Evolutionary conservation across 2,888 invertebrate species (phyloP), one percentile per base, ranked within the genome.

Genomic region (Allacma fusca): DNA sequence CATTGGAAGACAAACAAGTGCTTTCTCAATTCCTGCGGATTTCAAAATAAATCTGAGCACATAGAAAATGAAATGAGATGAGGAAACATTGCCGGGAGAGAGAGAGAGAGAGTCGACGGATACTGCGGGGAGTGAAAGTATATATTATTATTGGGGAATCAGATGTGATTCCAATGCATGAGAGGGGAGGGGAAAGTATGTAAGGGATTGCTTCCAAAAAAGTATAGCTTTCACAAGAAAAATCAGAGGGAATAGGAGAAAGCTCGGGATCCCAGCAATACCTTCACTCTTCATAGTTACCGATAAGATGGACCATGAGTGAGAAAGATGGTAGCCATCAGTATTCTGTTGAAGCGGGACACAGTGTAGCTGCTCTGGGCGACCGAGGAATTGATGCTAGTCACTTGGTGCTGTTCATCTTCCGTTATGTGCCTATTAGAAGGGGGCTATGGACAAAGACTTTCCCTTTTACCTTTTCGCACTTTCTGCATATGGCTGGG

Each of bases 311-410:
- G 50, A 26, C 19, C 50, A 59, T 69, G 70, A 75, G 74, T 69
- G 71, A 78, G 71, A 75, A 67, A 71, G 75, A 75, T 75, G 64
- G 75, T 34, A 28, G 71, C 75, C 65, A 78, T 78, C 75, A 75
- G 78, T 75, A 78, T 75, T 78, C 65, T 78, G 78, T 5, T 40
- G 40, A 13, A 75, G 71, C 7, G 21, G 71, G 71, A 71, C 71
- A 71, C 28, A 57, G 28, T 57, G 71, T 50, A 71, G 57, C 71
- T 57, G 59, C 72, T 59, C 21, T 13, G 29, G 59, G 59, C 21
- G 59, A n/a, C 59, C 65, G 75, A 75, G 50, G 75, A 78, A 78
- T 78, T 75, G 78, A 78, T 78, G 75, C 75, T 71, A 71, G 75
- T 78, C 72, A 65, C 72, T 72, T 26, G 16, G 19, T 9, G 70